Evolutionary conservation across 2,113 vertebrate genomes (phyloP).

Genomic region (Melanerpes aurifrons): DNA sequence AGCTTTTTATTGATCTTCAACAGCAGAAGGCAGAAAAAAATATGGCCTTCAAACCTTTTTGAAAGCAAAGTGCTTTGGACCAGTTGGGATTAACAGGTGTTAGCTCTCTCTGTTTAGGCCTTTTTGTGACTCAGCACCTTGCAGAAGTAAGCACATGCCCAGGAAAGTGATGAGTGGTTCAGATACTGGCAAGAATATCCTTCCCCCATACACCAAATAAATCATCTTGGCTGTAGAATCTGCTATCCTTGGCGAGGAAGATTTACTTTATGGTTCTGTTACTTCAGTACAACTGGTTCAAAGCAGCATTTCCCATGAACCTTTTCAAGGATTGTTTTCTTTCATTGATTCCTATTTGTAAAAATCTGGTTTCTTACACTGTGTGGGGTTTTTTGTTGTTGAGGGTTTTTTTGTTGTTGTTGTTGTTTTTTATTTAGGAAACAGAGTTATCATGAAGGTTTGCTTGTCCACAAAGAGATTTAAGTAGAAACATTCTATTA

Average conservation of each 20-base stretch:
- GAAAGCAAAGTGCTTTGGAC: background rate
- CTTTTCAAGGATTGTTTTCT: background rate
- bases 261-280: background rate
- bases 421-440: background rate
- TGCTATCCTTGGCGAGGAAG: background rate
- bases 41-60: background rate
- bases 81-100: background rate
- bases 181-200: background rate
- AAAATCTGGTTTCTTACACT: background rate
- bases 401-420: background rate
- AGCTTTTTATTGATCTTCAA: background rate
- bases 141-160: background rate
- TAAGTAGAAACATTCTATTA: background rate
- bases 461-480: background rate
- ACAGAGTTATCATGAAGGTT: background rate
- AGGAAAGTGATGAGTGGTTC: background rate
- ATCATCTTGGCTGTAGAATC: background rate
- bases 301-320: background rate
- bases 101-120: background rate
- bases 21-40: background rate
- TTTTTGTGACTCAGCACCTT: background rate
- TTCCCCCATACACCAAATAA: background rate
- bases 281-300: background rate
- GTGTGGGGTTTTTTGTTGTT: too few relatives aligned
- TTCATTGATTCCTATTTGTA: background rate